Evolutionary conservation across 2,797 vertebrate species (phyloP), one percentile per base, ranked within the genome.

Genomic region (Octomys mimax): DNA sequence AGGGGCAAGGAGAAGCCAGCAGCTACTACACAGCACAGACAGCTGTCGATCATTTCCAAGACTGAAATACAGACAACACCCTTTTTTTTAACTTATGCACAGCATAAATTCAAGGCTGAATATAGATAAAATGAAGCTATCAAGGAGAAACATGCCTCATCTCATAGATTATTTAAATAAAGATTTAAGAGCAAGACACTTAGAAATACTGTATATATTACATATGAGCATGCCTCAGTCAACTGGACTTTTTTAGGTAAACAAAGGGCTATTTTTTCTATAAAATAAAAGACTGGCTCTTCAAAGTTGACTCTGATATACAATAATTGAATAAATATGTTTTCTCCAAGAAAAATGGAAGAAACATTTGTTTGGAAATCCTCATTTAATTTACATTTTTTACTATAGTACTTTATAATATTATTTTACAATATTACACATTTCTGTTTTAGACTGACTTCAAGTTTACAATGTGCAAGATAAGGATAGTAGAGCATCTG

Each of bases 31-130:
- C 85, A 95, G 90, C 85, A 98, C 97, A 97, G 98, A 97, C 5
- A 16, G 93, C 96, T 73, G 21, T 11, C 22, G 24, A 42, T 21
- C 36, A 39, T 73, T 21, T 39, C 39, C 36, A 22, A 24, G n/a
- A 57, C 28, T 54, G 96, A 98, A 98, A 98, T 98, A 98, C 97
- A 99, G 96, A 98, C 98, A 98, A 98, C 98, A 98, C 98, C 98
- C 98, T 98, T 98, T 98, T 98, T 97, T 42, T 42, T 5, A 98
- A 98, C 98, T 97, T 98, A 98, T 54, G 78, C 96, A 98, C 95
- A 98, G 96, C 97, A 97, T 98, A 98, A 98, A 98, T 96, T 95
- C 96, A 5, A 86, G 87, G 97, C 90, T 97, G 95, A 97, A 96
- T 94, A 91, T 36, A 98, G 96, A 98, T 98, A 97, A 98, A 96